Evolutionary conservation across 2,888 invertebrate genomes (phyloP).

Genomic region (Orchestes rusci): DNA sequence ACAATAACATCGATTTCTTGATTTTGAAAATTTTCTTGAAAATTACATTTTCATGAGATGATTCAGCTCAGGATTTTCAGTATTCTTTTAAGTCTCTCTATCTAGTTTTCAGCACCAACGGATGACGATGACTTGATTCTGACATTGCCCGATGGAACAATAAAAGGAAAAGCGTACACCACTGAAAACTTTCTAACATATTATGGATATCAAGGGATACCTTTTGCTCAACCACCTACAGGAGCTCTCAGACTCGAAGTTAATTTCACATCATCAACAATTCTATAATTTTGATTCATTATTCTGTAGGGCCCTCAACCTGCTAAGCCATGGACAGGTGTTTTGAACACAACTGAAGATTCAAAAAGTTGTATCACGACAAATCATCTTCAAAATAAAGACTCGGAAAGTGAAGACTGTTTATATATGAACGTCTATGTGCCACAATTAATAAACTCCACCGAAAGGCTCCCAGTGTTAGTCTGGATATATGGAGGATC

Average conservation of each 20-base stretch:
- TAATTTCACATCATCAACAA: no score
- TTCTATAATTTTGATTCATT: no score
- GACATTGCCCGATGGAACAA: conserved; percentile 3
- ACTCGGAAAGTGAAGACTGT: conserved; percentile 9
- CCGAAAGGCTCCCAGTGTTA: neutral
- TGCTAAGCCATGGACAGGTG: conserved; percentile 1
- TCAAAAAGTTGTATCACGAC: conserved; percentile 6
- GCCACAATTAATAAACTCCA: neutral
- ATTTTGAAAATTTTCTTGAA: no score
- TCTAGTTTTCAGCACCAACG: no score
- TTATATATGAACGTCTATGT: conserved; percentile 7
- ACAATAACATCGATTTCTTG: no score
- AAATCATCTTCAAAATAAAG: neutral
- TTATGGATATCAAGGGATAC: conserved; percentile 11
- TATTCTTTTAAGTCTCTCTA: no score
- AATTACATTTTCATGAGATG: no score
- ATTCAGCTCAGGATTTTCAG: no score
- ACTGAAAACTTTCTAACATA: conserved; percentile 4
- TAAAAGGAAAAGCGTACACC: neutral
- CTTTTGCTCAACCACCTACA: conserved; percentile 8
- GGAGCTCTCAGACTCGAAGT: conserved; percentile 7
- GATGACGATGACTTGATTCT: neutral
- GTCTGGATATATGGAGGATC: conserved; percentile 31
- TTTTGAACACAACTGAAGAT: conserved; percentile 3
- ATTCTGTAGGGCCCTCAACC: conserved; percentile 9